Evolutionary conservation across 2,113 vertebrate genomes (phyloP).

Genomic region (Brachypodius melanocephalos): DNA sequence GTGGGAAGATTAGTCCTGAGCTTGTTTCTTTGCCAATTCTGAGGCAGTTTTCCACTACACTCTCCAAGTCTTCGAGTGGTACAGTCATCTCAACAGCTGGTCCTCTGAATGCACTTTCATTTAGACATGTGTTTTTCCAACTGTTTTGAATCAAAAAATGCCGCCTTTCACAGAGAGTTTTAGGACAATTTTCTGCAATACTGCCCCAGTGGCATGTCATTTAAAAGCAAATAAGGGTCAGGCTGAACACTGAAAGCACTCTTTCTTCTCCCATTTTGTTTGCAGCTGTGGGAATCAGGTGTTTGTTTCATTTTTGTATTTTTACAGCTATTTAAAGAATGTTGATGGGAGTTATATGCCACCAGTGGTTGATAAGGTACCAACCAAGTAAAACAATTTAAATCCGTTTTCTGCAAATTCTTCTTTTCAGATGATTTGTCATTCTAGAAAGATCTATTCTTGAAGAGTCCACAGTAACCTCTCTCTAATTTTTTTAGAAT

Average conservation of each 20-base stretch:
- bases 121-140: slow-evolving; percentile 31
- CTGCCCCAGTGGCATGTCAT: neutral
- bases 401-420: neutral
- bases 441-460: neutral
- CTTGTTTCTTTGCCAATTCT: neutral
- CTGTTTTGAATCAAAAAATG: neutral
- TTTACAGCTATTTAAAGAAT: neutral
- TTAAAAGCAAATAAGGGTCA: slow-evolving; percentile 12
- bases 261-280: neutral
- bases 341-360: neutral
- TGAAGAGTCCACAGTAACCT: neutral
- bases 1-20: neutral
- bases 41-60: neutral
- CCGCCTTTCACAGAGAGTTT: neutral
- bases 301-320: neutral
- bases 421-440: neutral
- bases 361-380: neutral
- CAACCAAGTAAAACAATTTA: neutral
- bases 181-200: slow-evolving; percentile 9
- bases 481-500: neutral
- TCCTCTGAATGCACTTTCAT: neutral
- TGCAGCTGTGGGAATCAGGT: neutral
- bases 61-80: neutral
- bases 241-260: neutral
- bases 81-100: neutral